Percentiles rank a stretch among this genome's conserved stretches.
Evolutionary conservation across 2,797 vertebrate species (phyloP).

Genomic region (Anisognathus igniventris): DNA sequence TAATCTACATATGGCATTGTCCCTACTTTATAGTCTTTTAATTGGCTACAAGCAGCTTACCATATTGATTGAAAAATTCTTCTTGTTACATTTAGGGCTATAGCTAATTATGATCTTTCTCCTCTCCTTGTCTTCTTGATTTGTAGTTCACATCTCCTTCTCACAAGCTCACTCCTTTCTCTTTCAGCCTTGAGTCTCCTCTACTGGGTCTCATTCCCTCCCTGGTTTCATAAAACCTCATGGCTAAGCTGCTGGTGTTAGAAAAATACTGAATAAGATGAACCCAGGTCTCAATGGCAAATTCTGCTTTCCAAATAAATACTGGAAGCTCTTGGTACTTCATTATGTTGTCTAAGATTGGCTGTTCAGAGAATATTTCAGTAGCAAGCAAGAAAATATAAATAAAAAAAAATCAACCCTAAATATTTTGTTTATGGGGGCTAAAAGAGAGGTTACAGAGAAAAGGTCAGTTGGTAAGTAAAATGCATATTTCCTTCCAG

Average conservation of each 20-base stretch:
- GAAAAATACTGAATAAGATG: not conserved
- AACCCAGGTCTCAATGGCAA: not conserved
- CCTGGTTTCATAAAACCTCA: not conserved
- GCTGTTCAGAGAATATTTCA: not conserved
- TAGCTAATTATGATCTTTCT: slow-evolving; percentile 29
- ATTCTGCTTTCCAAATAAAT: not conserved
- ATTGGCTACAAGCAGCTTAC: slow-evolving; percentile 48
- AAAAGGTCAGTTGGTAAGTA: not conserved
- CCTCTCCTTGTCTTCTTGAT: slow-evolving; percentile 8
- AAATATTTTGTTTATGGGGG: not conserved
- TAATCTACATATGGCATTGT: slow-evolving; percentile 46
- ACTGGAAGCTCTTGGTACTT: not conserved
- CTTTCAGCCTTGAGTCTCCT: not conserved
- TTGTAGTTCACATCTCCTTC: slow-evolving; percentile 1
- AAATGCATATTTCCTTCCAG: not conserved
- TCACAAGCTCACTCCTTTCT: not conserved
- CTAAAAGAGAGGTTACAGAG: not conserved
- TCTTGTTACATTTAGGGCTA: slow-evolving; percentile 26
- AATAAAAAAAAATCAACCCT: not conserved
- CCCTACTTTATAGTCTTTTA: slow-evolving; percentile 46
- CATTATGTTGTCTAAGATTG: not conserved
- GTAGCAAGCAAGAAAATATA: not conserved
- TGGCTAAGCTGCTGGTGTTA: not conserved
- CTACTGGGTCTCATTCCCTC: not conserved
- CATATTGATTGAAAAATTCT: slow-evolving; percentile 54